A percentile compares a stretch with the other conserved stretches of the same genome.
Conservation (phyloP, 64 coral and sea anemone species). For the Trachythela sp. region DNA sequence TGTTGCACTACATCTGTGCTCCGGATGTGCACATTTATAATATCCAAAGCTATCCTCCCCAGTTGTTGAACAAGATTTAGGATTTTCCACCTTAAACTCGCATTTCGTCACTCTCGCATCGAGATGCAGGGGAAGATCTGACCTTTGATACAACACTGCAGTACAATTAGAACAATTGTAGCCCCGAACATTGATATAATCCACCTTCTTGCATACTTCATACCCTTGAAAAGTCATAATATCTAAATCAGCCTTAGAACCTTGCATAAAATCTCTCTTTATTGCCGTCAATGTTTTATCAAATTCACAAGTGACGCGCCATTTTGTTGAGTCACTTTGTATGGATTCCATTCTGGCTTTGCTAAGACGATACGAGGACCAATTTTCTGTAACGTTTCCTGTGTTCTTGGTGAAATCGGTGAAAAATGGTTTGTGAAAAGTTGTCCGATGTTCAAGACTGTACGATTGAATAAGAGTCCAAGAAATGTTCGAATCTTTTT, state of each 20-base stretch:
- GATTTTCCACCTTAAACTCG: background rate
- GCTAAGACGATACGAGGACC: background rate
- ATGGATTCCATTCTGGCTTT: background rate
- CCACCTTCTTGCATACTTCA: background rate
- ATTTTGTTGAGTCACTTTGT: background rate
- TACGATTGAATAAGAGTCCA: conserved; percentile 15
- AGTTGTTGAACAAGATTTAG: background rate
- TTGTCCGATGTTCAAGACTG: background rate
- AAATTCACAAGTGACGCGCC: background rate
- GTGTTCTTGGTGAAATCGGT: background rate
- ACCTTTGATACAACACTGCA: background rate
- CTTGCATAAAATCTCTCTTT: background rate
- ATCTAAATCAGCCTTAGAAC: background rate
- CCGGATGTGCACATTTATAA: background rate
- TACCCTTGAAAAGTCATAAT: background rate
- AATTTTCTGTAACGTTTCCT: background rate
- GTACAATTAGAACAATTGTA: background rate
- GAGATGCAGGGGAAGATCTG: background rate
- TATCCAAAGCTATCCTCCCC: conserved; percentile 1
- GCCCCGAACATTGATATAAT: background rate
- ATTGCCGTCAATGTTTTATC: background rate
- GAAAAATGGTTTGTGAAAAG: background rate
- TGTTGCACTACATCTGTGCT: background rate
- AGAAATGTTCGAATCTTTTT: background rate
- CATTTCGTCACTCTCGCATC: background rate